phyloP scores from a whole-genome alignment of 2,888 invertebrate species.

The Rotaria sp. region DNA sequence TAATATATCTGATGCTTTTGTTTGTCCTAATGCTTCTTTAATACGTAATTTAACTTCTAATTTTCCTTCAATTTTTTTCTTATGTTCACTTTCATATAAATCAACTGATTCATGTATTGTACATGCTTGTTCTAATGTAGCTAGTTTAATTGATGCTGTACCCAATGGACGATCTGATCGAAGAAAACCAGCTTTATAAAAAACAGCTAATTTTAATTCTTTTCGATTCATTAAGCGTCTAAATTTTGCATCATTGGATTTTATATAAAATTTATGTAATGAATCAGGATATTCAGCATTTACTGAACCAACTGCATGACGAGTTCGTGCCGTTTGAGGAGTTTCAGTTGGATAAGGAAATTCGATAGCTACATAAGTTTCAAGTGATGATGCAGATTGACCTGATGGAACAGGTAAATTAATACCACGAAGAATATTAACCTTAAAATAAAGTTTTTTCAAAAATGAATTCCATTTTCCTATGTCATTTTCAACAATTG shows the following conservation, averaged over 20 bases:
- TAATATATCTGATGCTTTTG: constrained; percentile 61
- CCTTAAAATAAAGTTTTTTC: background rate
- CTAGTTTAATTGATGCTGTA: constrained; percentile 73
- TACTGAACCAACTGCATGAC: background rate
- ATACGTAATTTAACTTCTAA: constrained; percentile 78
- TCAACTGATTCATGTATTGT: constrained; percentile 26
- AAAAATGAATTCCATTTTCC: too few species aligned
- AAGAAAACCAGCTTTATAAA: constrained; percentile 86
- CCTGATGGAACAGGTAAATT: constrained; percentile 58
- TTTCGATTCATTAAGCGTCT: constrained; percentile 79
- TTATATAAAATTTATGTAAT: constrained; percentile 64
- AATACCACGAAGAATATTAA: constrained; percentile 19
- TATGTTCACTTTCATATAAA: constrained; percentile 58
- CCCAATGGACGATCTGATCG: constrained; percentile 78
- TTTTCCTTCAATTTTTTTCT: constrained; percentile 78
- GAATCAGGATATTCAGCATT: background rate
- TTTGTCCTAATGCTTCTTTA: constrained; percentile 69
- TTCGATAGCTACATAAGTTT: constrained; percentile 84
- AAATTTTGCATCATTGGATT: constrained; percentile 71
- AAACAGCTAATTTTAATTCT: constrained; percentile 80
- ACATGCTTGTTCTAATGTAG: constrained; percentile 78
- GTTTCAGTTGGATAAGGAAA: constrained; percentile 72
- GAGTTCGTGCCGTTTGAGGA: background rate
- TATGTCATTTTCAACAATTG: too few species aligned
- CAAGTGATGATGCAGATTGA: constrained; percentile 74